These are phyloP conservation scores for Barypeithes pellucidus DNA, from an alignment of 2,888 invertebrate species.

Conservation along the genomic window DNA sequence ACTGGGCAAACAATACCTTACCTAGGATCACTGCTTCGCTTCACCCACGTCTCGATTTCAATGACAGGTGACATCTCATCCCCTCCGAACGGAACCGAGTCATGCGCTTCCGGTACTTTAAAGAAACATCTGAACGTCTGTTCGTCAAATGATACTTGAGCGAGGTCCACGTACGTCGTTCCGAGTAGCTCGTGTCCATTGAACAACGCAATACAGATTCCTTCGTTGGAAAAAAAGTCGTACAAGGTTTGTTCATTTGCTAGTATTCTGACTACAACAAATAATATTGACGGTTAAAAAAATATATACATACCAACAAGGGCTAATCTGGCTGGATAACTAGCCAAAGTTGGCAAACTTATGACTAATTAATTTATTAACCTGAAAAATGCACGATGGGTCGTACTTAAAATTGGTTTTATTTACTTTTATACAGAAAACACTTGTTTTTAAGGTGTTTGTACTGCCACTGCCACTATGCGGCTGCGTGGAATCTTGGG, in stretches of 20 bases:
- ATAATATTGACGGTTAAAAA: background rate
- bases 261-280: constrained; percentile 57
- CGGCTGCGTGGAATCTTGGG: too few relatives aligned
- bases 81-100: constrained; percentile 59
- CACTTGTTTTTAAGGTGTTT: too few relatives aligned
- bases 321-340: too few relatives aligned
- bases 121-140: constrained; percentile 58
- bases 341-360: too few relatives aligned
- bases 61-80: constrained; percentile 62
- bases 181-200: constrained; percentile 64
- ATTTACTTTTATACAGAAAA: too few relatives aligned
- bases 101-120: constrained; percentile 61
- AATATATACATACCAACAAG: background rate
- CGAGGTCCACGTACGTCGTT: constrained; percentile 60
- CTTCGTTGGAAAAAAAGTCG: constrained; percentile 63
- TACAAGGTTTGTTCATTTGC: constrained; percentile 62
- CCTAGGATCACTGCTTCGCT: constrained; percentile 44
- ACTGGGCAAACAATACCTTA: too few relatives aligned
- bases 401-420: too few relatives aligned
- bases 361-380: too few relatives aligned
- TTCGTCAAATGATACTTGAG: constrained; percentile 57
- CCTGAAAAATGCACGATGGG: too few relatives aligned
- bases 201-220: constrained; percentile 63
- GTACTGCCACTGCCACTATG: too few relatives aligned
- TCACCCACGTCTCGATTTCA: constrained; percentile 60